Evolutionary conservation across 2,888 invertebrate genomes (phyloP).

Genomic region (Pheosia tremula): DNA sequence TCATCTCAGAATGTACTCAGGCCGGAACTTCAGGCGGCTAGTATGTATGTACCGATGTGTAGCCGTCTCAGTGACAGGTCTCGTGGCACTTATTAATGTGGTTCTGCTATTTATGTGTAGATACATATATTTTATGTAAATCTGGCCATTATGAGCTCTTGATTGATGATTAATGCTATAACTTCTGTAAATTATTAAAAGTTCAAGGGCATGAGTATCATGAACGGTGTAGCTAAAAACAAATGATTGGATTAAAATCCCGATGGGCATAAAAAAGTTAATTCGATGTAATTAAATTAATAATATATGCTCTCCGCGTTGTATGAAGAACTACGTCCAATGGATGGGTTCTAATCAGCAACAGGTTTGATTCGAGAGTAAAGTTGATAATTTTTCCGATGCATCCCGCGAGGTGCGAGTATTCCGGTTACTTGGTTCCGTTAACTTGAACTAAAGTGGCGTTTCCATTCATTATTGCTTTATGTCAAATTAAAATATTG

Average conservation of each 20-base stretch:
- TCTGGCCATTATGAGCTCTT: conserved; percentile 40
- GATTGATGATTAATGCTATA: conserved; percentile 45
- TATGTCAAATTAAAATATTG: conserved; percentile 20
- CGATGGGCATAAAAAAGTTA: conserved; percentile 13
- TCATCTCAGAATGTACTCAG: too few relatives aligned
- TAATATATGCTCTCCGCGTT: conserved; percentile 24
- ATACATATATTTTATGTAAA: conserved; percentile 45
- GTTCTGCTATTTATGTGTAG: conserved; percentile 14
- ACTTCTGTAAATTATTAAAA: conserved; percentile 41
- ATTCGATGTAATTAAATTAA: conserved; percentile 29
- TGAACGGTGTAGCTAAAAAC: conserved; percentile 23
- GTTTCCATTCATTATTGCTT: conserved; percentile 26
- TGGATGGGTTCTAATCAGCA: conserved; percentile 19
- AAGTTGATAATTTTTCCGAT: conserved; percentile 40
- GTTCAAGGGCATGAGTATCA: conserved; percentile 45
- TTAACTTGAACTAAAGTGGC: conserved; percentile 38
- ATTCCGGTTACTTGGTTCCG: conserved; percentile 37
- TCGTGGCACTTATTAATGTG: too few relatives aligned
- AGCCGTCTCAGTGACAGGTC: too few relatives aligned
- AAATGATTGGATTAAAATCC: conserved; percentile 20
- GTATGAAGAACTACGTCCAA: conserved; percentile 30
- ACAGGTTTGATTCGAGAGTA: conserved; percentile 29
- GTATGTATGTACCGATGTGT: too few relatives aligned
- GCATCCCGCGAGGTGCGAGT: conserved; percentile 28
- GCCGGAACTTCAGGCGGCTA: too few relatives aligned